These are phyloP conservation scores for Mantis religiosa DNA, from an alignment of 2,888 invertebrate genomes.

Conservation along the genomic window DNA sequence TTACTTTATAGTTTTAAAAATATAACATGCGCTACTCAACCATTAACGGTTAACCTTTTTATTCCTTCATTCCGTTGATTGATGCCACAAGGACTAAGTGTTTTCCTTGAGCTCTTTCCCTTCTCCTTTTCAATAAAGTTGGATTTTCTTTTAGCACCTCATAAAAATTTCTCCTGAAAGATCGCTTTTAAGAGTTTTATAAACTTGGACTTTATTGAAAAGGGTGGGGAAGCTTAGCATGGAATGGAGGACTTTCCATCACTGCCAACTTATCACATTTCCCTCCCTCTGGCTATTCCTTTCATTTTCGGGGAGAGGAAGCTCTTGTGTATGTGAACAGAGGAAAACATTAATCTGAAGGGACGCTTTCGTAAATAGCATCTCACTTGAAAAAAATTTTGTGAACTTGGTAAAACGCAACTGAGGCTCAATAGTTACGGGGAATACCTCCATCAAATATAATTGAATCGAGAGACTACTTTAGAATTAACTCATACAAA, in stretches of 20 bases:
- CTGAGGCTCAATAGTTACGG: too few species aligned
- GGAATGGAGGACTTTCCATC: background rate
- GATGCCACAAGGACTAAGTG: background rate
- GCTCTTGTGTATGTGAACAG: background rate
- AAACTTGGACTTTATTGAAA: background rate
- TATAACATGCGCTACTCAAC: background rate
- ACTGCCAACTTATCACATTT: background rate
- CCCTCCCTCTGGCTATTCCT: background rate
- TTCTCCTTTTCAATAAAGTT: background rate
- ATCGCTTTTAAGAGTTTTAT: background rate
- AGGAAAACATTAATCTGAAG: background rate
- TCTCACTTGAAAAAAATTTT: too few species aligned
- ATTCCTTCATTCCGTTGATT: background rate
- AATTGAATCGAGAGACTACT: too few species aligned
- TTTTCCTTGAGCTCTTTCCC: background rate
- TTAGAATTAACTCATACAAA: too few species aligned
- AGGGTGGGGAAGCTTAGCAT: background rate
- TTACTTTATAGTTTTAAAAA: background rate
- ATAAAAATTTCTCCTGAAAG: background rate
- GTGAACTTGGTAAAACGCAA: too few species aligned
- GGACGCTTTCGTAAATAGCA: too few species aligned
- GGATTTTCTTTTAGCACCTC: background rate
- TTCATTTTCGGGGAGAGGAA: background rate
- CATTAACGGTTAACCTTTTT: background rate
- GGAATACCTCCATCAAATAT: too few species aligned